Percentiles rank a stretch among this genome's conserved stretches.
Evolutionary conservation across 2,797 vertebrate species (phyloP).

Genomic region (Lemur catta): DNA sequence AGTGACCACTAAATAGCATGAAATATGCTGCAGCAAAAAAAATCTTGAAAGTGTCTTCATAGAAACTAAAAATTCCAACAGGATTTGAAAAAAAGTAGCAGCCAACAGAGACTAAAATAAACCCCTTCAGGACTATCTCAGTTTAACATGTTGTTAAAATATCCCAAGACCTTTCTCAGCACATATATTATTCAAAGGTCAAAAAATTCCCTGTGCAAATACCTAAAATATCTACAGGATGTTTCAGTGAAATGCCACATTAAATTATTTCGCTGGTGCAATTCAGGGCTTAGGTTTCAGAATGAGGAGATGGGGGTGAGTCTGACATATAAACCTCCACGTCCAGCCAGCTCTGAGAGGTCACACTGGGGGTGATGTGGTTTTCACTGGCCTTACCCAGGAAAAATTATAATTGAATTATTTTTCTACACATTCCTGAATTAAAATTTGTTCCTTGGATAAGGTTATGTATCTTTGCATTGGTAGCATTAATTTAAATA

Average conservation of each 20-base stretch:
- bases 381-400: background rate
- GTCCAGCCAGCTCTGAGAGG: background rate
- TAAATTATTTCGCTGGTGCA: constrained; percentile 55
- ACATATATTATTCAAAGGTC: constrained; percentile 69
- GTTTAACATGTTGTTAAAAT: constrained; percentile 67
- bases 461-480: background rate
- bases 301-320: background rate
- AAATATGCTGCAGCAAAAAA: constrained; percentile 31
- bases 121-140: constrained; percentile 18
- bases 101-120: constrained; percentile 66
- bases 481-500: background rate
- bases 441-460: constrained; percentile 3
- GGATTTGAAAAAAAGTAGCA: constrained; percentile 39
- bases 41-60: constrained; percentile 16
- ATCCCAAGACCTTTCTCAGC: constrained; percentile 65
- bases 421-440: background rate
- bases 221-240: constrained; percentile 67
- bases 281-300: background rate
- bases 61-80: constrained; percentile 40
- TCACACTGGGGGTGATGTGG: background rate
- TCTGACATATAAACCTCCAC: background rate
- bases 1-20: background rate
- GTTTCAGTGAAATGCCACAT: constrained; percentile 60
- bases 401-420: background rate
- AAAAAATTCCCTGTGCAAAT: constrained; percentile 40